phyloP scores from a whole-genome alignment of 2,113 vertebrate genomes.

The Neotragus pygmaeus region DNA sequence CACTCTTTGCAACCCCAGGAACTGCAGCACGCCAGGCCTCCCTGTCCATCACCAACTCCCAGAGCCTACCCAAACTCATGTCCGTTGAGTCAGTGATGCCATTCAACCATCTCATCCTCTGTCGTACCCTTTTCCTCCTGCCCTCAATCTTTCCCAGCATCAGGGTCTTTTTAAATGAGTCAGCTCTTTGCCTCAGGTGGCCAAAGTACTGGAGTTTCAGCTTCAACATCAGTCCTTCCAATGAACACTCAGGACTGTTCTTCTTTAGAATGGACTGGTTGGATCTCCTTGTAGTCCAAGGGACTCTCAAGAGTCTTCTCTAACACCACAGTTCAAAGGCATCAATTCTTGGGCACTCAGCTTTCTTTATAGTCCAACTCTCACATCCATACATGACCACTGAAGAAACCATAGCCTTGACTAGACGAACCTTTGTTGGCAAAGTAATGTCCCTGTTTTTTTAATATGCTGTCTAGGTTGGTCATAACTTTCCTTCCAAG shows the following conservation, averaged over 20 bases:
- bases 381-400: background rate
- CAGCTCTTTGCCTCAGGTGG: background rate
- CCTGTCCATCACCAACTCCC: background rate
- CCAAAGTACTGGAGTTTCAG: background rate
- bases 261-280: background rate
- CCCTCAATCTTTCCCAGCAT: background rate
- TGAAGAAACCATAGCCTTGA: background rate
- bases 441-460: background rate
- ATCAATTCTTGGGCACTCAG: background rate
- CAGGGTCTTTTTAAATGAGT: background rate
- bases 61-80: background rate
- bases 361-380: background rate
- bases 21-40: background rate
- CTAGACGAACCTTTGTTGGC: background rate
- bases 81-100: background rate
- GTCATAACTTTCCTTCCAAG: background rate
- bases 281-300: background rate
- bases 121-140: background rate
- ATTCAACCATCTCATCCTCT: background rate
- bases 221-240: background rate
- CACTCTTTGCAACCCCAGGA: background rate
- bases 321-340: background rate
- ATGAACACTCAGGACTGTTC: background rate
- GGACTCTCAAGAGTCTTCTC: background rate
- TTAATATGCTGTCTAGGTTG: background rate